phyloP scores from a whole-genome alignment of 2,888 invertebrate genomes.

The Neuroscelio doddi region DNA sequence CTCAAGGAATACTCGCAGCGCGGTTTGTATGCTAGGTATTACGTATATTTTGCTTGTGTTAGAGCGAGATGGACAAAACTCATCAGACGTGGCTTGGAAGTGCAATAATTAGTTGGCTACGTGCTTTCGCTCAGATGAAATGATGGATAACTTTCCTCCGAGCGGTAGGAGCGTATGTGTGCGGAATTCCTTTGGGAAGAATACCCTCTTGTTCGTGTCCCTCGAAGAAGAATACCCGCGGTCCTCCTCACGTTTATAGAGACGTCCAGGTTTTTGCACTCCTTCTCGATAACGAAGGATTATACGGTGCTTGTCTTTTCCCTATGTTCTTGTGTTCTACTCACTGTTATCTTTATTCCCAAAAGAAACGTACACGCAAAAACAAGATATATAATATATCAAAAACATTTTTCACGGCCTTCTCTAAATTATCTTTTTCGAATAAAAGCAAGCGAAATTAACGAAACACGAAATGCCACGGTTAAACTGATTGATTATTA shows the following conservation, averaged over 20 bases:
- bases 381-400: constrained; percentile 3
- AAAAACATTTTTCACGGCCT: not conserved
- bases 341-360: constrained; percentile 29
- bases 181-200: constrained; percentile 14
- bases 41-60: not conserved
- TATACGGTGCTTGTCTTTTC: constrained; percentile 29
- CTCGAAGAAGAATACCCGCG: constrained; percentile 6
- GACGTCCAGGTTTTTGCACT: constrained; percentile 32
- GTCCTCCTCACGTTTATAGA: constrained; percentile 27
- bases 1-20: not conserved
- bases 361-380: constrained; percentile 12
- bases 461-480: no score
- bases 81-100: constrained; percentile 25
- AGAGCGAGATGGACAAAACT: constrained; percentile 1
- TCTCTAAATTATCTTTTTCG: not conserved
- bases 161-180: constrained; percentile 6
- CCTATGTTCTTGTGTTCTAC: constrained; percentile 18
- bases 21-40: constrained; percentile 2
- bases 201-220: constrained; percentile 15
- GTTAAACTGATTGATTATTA: no score
- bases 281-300: constrained; percentile 39
- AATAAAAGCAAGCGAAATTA: no score
- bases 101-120: constrained; percentile 38
- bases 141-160: constrained; percentile 30
- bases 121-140: constrained; percentile 24